Conservation (phyloP, 92 coral and sea anemone species). For the Actinernus sp. region DNA sequence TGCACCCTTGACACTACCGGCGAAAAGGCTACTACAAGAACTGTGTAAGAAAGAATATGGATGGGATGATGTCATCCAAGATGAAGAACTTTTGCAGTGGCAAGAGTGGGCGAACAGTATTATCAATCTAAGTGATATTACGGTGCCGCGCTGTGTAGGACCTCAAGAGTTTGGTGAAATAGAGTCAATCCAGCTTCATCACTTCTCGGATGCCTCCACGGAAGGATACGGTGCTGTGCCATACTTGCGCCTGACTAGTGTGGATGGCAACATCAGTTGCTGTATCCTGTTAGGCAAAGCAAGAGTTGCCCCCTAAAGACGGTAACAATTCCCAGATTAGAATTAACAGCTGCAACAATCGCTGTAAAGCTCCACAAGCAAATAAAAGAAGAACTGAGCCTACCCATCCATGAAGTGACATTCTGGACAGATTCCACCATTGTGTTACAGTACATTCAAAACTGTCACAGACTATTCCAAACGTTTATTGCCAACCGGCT, state of each 20-base stretch:
- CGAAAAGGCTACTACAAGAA: too few relatives aligned
- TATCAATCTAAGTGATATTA: not conserved
- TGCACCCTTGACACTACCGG: not conserved
- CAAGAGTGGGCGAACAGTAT: not conserved
- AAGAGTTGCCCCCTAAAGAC: slow-evolving; percentile 36
- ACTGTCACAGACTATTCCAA: slow-evolving; percentile 19
- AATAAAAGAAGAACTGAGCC: slow-evolving; percentile 8
- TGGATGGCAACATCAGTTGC: slow-evolving; percentile 5
- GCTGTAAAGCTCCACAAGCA: too few relatives aligned
- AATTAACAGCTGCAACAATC: too few relatives aligned
- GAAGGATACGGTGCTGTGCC: slow-evolving; percentile 42
- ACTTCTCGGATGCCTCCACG: slow-evolving; percentile 37
- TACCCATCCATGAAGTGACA: slow-evolving; percentile 1
- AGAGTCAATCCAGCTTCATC: slow-evolving; percentile 13
- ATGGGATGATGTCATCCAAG: not conserved
- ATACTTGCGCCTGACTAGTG: slow-evolving; percentile 22
- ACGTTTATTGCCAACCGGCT: slow-evolving; percentile 44
- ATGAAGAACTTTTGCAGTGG: not conserved
- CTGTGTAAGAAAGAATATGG: not conserved
- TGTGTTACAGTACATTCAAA: slow-evolving; percentile 15
- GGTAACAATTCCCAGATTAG: slow-evolving; percentile 28
- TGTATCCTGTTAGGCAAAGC: slow-evolving; percentile 23
- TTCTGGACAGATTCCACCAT: slow-evolving; percentile 7
- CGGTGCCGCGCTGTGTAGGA: slow-evolving; percentile 27
- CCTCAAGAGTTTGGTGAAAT: not conserved